phyloP scores from a whole-genome alignment of 2,888 invertebrate genomes.

The Cephus sareptanus region DNA sequence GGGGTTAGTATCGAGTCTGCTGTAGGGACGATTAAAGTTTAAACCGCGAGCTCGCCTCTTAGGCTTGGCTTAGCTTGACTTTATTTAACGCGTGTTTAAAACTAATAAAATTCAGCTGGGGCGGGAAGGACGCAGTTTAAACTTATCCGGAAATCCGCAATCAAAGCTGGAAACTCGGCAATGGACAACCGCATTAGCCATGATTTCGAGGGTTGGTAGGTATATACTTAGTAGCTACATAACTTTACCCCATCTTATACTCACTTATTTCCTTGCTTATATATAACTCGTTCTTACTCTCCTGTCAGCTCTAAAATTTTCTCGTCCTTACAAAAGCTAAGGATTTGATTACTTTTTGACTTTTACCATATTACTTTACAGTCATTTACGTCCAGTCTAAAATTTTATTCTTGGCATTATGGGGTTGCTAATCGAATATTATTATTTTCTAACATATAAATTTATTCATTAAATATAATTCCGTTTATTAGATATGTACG shows the following conservation, averaged over 20 bases:
- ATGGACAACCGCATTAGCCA: slow-evolving; percentile 48
- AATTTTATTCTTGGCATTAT: not conserved
- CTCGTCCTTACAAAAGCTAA: not conserved
- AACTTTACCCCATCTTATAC: not conserved
- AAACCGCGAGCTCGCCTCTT: slow-evolving; percentile 54
- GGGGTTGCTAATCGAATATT: not conserved
- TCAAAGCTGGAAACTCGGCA: slow-evolving; percentile 47
- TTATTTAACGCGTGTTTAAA: slow-evolving; percentile 66
- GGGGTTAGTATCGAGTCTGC: not conserved
- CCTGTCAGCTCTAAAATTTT: not conserved
- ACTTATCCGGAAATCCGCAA: slow-evolving; percentile 43
- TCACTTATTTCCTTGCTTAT: not conserved
- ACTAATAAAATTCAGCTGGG: slow-evolving; percentile 55
- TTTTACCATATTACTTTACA: not conserved
- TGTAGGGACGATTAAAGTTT: slow-evolving; percentile 48
- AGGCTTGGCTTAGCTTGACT: slow-evolving; percentile 52
- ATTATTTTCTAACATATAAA: not conserved
- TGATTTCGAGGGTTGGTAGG: not conserved
- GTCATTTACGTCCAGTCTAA: not conserved
- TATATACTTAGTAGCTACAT: not conserved
- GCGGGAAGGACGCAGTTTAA: slow-evolving; percentile 21
- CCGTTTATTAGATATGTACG: not conserved
- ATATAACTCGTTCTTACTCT: not conserved
- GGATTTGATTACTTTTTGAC: not conserved
- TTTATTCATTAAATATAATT: not conserved